These are phyloP conservation scores for Caenorhabditis sp. DNA, from an alignment of 2,888 invertebrate species.

Conservation along the genomic window DNA sequence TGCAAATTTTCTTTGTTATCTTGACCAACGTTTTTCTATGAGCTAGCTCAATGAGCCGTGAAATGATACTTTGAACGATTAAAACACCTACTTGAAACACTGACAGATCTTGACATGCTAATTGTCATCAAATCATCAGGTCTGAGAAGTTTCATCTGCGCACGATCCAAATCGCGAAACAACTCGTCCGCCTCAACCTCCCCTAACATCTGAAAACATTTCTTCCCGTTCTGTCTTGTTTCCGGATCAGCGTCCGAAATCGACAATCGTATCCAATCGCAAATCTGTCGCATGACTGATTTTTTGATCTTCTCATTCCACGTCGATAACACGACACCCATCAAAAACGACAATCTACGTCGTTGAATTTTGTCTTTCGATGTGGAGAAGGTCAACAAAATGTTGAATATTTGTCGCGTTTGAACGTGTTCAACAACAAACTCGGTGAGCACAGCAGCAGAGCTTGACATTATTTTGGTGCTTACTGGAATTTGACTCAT, in stretches of 20 bases:
- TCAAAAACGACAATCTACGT: constrained; percentile 16
- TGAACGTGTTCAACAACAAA: constrained; percentile 34
- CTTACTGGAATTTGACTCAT: constrained; percentile 35
- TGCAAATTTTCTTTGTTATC: no score
- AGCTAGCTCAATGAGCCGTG: no score
- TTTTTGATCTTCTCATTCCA: constrained; percentile 27
- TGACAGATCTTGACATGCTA: not conserved
- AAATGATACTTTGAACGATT: no score
- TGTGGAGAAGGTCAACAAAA: constrained; percentile 23
- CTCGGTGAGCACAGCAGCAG: constrained; percentile 26
- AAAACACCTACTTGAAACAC: not conserved
- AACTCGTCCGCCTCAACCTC: constrained; percentile 29
- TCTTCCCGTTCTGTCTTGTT: constrained; percentile 21
- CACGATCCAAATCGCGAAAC: constrained; percentile 8
- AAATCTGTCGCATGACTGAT: constrained; percentile 33
- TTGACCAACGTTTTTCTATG: no score
- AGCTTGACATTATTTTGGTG: constrained; percentile 37
- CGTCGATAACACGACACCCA: constrained; percentile 19
- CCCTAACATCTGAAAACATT: constrained; percentile 21
- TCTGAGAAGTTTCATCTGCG: not conserved
- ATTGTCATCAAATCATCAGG: not conserved
- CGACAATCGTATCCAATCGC: constrained; percentile 27
- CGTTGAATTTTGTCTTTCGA: constrained; percentile 36
- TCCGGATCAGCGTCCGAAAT: constrained; percentile 36
- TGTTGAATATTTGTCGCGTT: constrained; percentile 37